Percentiles rank a stretch among this genome's conserved stretches.
phyloP scores from a whole-genome alignment of 2,888 invertebrate species.

The Portevinia maculata region DNA sequence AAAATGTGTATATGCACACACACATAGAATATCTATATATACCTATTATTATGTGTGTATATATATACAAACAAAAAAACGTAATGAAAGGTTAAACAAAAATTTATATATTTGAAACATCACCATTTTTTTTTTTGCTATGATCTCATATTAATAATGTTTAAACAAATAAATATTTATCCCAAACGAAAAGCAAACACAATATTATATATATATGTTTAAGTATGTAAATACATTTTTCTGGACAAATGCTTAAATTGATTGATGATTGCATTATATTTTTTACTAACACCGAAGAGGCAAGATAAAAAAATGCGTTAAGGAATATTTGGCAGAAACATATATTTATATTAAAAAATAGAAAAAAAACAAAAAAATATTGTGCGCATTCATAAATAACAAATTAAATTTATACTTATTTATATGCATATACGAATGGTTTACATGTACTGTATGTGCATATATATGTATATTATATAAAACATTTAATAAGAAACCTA shows the following conservation, averaged over 20 bases:
- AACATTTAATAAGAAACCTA: constrained; percentile 43
- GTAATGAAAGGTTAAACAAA: constrained; percentile 19
- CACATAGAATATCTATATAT: constrained; percentile 29
- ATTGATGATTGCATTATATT: constrained; percentile 23
- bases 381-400: not conserved
- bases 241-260: constrained; percentile 14
- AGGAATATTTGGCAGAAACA: too few relatives aligned
- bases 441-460: constrained; percentile 10
- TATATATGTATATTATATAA: constrained; percentile 30
- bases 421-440: constrained; percentile 13
- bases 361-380: constrained; percentile 74
- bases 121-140: constrained; percentile 48
- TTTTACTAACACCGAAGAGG: constrained; percentile 42
- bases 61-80: constrained; percentile 19
- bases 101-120: constrained; percentile 10
- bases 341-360: constrained; percentile 31
- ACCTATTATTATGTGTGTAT: constrained; percentile 27
- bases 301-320: constrained; percentile 32
- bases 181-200: constrained; percentile 31
- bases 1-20: constrained; percentile 15
- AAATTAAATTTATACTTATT: too few relatives aligned
- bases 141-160: constrained; percentile 66
- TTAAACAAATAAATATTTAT: constrained; percentile 38
- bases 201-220: constrained; percentile 13
- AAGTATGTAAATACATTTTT: not conserved